A percentile compares a stretch with the other conserved stretches of the same genome.
Conservation (phyloP, 2,888 invertebrate species). For the Rotaria sp. region DNA sequence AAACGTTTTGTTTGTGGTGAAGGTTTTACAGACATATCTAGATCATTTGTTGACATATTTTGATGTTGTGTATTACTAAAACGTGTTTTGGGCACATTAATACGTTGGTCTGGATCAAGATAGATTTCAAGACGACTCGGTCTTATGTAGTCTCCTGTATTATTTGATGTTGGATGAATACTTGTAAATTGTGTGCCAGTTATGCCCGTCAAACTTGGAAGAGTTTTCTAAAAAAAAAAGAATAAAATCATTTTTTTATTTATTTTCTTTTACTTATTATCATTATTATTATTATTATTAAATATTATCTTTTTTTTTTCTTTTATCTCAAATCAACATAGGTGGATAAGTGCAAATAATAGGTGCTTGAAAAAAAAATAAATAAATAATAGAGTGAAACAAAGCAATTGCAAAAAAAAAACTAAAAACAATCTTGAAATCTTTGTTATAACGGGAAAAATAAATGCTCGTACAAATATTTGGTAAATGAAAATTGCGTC, state of each 20-base stretch:
- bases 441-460: too few species aligned
- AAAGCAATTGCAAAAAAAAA: background rate
- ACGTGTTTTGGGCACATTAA: background rate
- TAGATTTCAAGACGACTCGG: conserved; percentile 24
- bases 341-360: background rate
- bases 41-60: background rate
- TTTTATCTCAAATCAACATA: background rate
- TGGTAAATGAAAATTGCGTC: conserved; percentile 11
- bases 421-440: background rate
- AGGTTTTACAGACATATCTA: background rate
- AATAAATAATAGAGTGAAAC: background rate
- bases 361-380: background rate
- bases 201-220: background rate
- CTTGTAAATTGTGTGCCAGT: background rate
- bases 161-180: background rate
- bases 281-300: too few species aligned
- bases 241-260: background rate
- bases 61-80: background rate
- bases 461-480: background rate
- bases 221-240: background rate
- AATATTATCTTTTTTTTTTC: too few species aligned
- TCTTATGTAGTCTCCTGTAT: background rate
- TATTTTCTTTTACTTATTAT: too few species aligned
- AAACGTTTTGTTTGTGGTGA: background rate
- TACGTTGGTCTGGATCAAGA: background rate